A percentile compares a stretch with the other conserved stretches of the same genome.
phyloP scores from a whole-genome alignment of 1,140 invertebrate genomes.

The Frieseomelitta varia region DNA sequence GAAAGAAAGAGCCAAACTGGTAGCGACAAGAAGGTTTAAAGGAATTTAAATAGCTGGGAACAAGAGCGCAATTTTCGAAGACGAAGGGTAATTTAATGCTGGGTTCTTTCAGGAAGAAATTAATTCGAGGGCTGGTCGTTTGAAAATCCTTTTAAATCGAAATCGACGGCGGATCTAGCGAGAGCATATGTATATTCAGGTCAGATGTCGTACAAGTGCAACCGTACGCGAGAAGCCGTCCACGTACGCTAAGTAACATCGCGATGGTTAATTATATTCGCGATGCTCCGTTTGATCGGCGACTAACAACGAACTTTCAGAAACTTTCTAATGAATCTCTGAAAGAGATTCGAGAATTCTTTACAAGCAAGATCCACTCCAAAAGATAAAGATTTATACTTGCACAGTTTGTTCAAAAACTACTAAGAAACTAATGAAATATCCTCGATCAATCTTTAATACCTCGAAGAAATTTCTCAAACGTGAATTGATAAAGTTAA shows the following conservation, averaged over 20 bases:
- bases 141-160: slow-evolving; percentile 16
- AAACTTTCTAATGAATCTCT: not conserved
- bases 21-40: not conserved
- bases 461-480: not conserved
- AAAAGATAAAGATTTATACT: too few relatives aligned
- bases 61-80: not conserved
- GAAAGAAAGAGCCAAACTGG: not conserved
- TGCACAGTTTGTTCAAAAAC: too few relatives aligned
- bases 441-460: not conserved
- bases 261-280: slow-evolving; percentile 50
- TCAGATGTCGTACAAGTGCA: slow-evolving; percentile 68
- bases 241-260: slow-evolving; percentile 42
- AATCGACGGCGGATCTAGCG: slow-evolving; percentile 13
- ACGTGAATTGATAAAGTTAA: too few relatives aligned
- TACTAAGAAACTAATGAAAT: too few relatives aligned
- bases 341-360: too few relatives aligned
- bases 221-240: slow-evolving; percentile 66
- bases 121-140: not conserved
- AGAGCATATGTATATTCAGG: slow-evolving; percentile 67
- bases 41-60: not conserved
- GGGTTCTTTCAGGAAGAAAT: not conserved
- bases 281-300: not conserved
- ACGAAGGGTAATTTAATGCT: not conserved
- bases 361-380: too few relatives aligned
- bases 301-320: not conserved